These are phyloP conservation scores for Neotoma lepida DNA, from an alignment of 2,113 vertebrate species.

Conservation along the genomic window DNA sequence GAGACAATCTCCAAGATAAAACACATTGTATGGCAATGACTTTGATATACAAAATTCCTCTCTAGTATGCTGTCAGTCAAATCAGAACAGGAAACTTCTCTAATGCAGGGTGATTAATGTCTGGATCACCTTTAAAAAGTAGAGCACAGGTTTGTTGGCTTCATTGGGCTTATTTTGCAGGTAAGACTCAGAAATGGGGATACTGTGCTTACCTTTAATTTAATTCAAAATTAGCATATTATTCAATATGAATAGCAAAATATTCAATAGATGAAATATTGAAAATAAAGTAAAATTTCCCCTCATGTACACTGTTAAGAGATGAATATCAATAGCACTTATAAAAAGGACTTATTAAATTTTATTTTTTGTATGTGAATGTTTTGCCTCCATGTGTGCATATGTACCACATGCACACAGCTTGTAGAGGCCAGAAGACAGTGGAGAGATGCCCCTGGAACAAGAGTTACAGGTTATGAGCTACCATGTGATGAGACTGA, in stretches of 20 bases:
- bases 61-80: not conserved
- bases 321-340: not conserved
- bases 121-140: not conserved
- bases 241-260: too few species aligned
- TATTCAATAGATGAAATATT: not conserved
- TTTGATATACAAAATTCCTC: slow-evolving; percentile 15
- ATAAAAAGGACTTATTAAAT: not conserved
- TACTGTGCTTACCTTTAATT: not conserved
- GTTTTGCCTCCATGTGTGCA: not conserved
- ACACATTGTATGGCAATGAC: not conserved
- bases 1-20: not conserved
- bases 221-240: not conserved
- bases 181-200: not conserved
- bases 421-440: not conserved
- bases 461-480: not conserved
- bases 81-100: not conserved
- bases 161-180: not conserved
- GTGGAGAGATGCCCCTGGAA: not conserved
- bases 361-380: not conserved
- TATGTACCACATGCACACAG: not conserved
- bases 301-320: not conserved
- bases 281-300: not conserved
- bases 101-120: not conserved
- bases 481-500: not conserved
- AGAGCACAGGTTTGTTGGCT: not conserved